Conservation (phyloP, 2,797 vertebrate species). For the Enteromius fasciolatus region DNA sequence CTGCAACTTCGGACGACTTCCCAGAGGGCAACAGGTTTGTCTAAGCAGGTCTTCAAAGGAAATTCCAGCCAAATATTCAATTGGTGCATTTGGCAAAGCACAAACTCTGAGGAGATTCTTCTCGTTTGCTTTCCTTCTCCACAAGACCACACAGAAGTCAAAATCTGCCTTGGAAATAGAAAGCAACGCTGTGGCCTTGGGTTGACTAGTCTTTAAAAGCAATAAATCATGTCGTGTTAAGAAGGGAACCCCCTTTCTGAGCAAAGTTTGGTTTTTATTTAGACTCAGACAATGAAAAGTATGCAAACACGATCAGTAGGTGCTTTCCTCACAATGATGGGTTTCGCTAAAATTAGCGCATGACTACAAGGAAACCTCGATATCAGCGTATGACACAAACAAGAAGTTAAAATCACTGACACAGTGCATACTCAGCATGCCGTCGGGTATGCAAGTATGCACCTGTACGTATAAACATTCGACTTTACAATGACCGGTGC, state of each 20-base stretch:
- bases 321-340: conserved; percentile 22
- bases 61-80: conserved; percentile 22
- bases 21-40: conserved; percentile 44
- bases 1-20: conserved; percentile 11
- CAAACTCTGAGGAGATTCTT: neutral
- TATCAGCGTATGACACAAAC: conserved; percentile 12
- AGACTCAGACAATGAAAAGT: conserved; percentile 29
- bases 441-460: conserved; percentile 17
- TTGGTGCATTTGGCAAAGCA: conserved; percentile 26
- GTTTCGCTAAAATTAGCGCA: conserved; percentile 49
- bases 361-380: conserved; percentile 13
- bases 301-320: conserved; percentile 31
- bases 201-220: neutral
- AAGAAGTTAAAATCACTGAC: conserved; percentile 20
- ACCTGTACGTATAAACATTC: conserved; percentile 49
- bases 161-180: conserved; percentile 12
- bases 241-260: conserved; percentile 9
- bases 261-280: conserved; percentile 13
- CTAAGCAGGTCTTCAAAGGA: conserved; percentile 48
- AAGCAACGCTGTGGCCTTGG: conserved; percentile 13
- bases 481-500: conserved; percentile 20
- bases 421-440: conserved; percentile 34
- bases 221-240: conserved; percentile 7
- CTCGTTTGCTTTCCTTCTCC: conserved; percentile 15
- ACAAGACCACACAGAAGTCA: conserved; percentile 47